Conservation (phyloP, 2,888 invertebrate genomes). For the Ctenicera cuprea region DNA sequence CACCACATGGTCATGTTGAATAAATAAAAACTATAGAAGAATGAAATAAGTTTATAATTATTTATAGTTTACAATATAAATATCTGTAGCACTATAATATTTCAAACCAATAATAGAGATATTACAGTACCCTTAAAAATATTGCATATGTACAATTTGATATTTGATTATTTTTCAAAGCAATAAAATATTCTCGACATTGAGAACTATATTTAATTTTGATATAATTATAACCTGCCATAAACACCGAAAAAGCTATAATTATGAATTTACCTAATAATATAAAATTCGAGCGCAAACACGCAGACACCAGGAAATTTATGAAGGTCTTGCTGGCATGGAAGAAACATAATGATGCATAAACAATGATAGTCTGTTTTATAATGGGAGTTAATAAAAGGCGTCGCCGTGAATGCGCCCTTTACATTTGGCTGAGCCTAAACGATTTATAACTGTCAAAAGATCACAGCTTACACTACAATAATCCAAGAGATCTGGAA, state of each 20-base stretch:
- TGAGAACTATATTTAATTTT: slow-evolving; percentile 51
- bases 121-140: slow-evolving; percentile 62
- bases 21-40: slow-evolving; percentile 34
- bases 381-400: slow-evolving; percentile 56
- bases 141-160: slow-evolving; percentile 64
- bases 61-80: slow-evolving; percentile 53
- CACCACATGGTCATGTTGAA: slow-evolving; percentile 9
- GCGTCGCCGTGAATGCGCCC: slow-evolving; percentile 57
- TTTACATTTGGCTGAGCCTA: slow-evolving; percentile 61
- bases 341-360: slow-evolving; percentile 57
- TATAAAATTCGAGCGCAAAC: slow-evolving; percentile 42
- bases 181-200: slow-evolving; percentile 47
- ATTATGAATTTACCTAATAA: slow-evolving; percentile 57
- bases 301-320: slow-evolving; percentile 20
- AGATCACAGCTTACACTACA: slow-evolving; percentile 64
- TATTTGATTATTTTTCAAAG: slow-evolving; percentile 54
- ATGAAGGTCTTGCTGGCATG: slow-evolving; percentile 36
- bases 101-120: slow-evolving; percentile 62
- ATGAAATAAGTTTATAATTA: slow-evolving; percentile 51
- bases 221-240: slow-evolving; percentile 53
- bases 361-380: slow-evolving; percentile 53
- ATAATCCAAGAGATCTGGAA: slow-evolving; percentile 60
- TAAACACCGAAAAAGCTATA: slow-evolving; percentile 64
- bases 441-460: slow-evolving; percentile 62
- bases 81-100: slow-evolving; percentile 55